phyloP scores from a whole-genome alignment of 2,888 invertebrate genomes.

The Parnassius glacialis region DNA sequence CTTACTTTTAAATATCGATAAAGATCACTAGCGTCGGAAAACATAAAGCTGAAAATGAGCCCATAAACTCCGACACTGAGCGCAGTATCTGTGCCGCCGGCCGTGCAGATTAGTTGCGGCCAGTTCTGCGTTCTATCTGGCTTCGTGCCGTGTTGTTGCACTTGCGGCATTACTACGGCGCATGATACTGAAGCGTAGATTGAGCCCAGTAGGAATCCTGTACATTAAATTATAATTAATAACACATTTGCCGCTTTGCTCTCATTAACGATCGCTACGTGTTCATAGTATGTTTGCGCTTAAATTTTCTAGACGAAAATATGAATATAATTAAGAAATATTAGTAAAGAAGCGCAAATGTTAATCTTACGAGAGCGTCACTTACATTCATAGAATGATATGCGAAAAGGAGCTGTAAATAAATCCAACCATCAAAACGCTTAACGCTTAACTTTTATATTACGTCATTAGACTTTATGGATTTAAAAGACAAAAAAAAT shows the following conservation, averaged over 20 bases:
- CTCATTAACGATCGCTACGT: background rate
- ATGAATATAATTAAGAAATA: too few species aligned
- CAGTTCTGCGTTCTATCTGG: constrained; percentile 51
- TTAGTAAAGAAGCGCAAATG: too few species aligned
- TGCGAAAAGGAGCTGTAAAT: too few species aligned
- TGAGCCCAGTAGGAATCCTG: constrained; percentile 63
- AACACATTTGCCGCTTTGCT: background rate
- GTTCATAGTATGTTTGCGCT: background rate
- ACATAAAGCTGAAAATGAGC: constrained; percentile 57
- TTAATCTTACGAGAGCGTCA: too few species aligned
- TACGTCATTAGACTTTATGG: too few species aligned
- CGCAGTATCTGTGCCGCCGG: constrained; percentile 65
- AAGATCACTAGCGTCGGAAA: constrained; percentile 48
- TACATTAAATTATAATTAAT: constrained; percentile 13
- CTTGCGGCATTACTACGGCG: constrained; percentile 62
- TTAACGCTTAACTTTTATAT: too few species aligned
- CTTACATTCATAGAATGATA: too few species aligned
- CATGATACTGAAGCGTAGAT: constrained; percentile 68
- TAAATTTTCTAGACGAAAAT: background rate
- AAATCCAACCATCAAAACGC: too few species aligned
- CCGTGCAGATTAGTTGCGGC: constrained; percentile 64
- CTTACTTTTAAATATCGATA: constrained; percentile 63
- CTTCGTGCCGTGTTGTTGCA: constrained; percentile 44
- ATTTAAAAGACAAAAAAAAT: too few species aligned
- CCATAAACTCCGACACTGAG: constrained; percentile 72